Evolutionary conservation across 2,797 vertebrate genomes (phyloP).

Genomic region (Thripadectes ignobilis): DNA sequence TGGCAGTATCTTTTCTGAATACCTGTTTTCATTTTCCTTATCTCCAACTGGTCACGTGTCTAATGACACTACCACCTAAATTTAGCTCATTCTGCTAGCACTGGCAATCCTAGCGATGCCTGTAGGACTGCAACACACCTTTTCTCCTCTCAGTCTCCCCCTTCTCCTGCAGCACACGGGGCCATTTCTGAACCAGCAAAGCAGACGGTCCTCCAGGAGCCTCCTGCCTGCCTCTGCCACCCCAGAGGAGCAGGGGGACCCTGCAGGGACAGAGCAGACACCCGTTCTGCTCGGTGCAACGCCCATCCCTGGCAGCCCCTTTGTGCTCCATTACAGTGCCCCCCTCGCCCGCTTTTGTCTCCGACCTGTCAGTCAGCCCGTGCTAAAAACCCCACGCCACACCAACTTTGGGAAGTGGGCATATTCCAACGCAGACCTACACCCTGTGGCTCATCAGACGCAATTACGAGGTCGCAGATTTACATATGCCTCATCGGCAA

Average conservation of each 20-base stretch:
- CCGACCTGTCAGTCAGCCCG: not conserved
- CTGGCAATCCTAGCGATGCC: constrained; percentile 16
- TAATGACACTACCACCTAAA: constrained; percentile 61
- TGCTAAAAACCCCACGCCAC: not conserved
- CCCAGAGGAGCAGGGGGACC: not conserved
- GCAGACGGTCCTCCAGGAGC: not conserved
- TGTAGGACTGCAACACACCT: constrained; percentile 40
- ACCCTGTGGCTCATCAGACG: not conserved
- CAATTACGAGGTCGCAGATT: not conserved
- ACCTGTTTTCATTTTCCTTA: constrained; percentile 57
- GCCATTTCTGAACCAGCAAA: not conserved
- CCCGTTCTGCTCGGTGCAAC: not conserved
- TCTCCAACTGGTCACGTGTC: constrained; percentile 32
- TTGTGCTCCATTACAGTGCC: constrained; percentile 4
- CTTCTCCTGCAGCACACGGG: rapidly evolving
- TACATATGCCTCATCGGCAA: not conserved
- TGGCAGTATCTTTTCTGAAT: not conserved
- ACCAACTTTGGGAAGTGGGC: constrained; percentile 28
- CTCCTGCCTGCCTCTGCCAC: not conserved
- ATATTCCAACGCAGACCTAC: not conserved
- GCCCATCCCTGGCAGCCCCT: constrained; percentile 28
- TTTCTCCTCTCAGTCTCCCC: not conserved
- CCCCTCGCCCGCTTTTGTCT: constrained; percentile 52
- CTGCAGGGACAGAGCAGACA: not conserved
- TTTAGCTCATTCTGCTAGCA: constrained; percentile 54